Evolutionary conservation across 2,113 vertebrate genomes (phyloP).

Genomic region (Nycticorax nycticorax): DNA sequence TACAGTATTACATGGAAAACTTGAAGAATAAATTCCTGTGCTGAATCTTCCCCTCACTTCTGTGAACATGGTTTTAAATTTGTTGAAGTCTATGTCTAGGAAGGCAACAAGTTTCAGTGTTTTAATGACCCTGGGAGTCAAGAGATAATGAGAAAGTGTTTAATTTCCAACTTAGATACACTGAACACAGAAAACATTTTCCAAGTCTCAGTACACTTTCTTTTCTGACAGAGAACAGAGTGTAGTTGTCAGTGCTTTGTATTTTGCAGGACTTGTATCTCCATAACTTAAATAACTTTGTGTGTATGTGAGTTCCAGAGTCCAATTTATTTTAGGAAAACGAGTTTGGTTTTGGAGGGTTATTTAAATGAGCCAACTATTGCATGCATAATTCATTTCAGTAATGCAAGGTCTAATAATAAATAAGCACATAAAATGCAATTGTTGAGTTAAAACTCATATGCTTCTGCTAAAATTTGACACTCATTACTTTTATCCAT

Average conservation of each 20-base stretch:
- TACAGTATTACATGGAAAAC: neutral
- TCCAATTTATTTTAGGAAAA: neutral
- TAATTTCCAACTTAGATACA: neutral
- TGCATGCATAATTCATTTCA: neutral
- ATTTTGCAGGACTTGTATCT: neutral
- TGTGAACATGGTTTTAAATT: neutral
- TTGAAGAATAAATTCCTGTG: neutral
- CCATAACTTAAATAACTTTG: neutral
- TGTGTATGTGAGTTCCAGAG: neutral
- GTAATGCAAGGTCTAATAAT: neutral
- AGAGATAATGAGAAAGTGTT: neutral
- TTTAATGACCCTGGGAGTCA: neutral
- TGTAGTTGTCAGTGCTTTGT: neutral
- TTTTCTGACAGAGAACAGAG: neutral
- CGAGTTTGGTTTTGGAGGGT: neutral
- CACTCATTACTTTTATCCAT: neutral
- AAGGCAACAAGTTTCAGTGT: neutral
- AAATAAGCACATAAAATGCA: neutral
- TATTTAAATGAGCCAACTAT: neutral
- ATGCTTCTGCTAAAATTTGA: neutral
- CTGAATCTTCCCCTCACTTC: neutral
- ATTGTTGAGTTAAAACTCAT: neutral
- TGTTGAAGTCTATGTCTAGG: neutral
- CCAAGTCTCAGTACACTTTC: neutral
- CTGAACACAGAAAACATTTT: neutral